Evolutionary conservation across 1,140 invertebrate species (phyloP).

Genomic region (Drosophila suzukii): DNA sequence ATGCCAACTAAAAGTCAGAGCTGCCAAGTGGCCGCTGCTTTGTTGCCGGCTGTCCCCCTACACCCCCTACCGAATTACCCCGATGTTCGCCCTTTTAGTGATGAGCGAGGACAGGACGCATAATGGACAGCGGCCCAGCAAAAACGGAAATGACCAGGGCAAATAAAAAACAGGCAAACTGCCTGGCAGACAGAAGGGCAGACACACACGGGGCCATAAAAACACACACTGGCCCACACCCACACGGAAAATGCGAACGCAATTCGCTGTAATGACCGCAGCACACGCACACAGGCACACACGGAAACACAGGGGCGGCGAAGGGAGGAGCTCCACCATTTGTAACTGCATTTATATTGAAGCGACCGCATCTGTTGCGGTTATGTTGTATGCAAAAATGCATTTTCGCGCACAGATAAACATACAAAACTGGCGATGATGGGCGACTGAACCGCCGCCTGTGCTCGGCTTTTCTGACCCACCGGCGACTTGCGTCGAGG

Average conservation of each 20-base stretch:
- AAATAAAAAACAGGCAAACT: slow-evolving; percentile 62
- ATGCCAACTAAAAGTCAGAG: slow-evolving; percentile 5
- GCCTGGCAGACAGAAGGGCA: slow-evolving; percentile 14
- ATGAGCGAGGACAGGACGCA: slow-evolving; percentile 70
- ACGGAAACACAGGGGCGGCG: not conserved
- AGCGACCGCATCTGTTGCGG: slow-evolving; percentile 82
- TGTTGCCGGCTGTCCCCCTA: slow-evolving; percentile 24
- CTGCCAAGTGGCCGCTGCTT: slow-evolving; percentile 27
- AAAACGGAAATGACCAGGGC: slow-evolving; percentile 79
- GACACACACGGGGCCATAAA: slow-evolving; percentile 58
- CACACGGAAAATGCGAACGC: slow-evolving; percentile 60
- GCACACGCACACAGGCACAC: slow-evolving; percentile 45
- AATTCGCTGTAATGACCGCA: slow-evolving; percentile 78
- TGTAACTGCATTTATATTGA: slow-evolving; percentile 83
- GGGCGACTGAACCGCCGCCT: slow-evolving; percentile 16
- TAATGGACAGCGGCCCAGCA: slow-evolving; percentile 61
- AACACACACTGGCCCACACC: slow-evolving; percentile 34
- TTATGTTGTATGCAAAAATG: slow-evolving; percentile 82
- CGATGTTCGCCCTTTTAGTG: slow-evolving; percentile 14
- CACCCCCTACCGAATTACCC: slow-evolving; percentile 24
- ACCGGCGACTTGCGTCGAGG: slow-evolving; percentile 49
- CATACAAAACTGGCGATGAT: slow-evolving; percentile 59
- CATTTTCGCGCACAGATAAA: slow-evolving; percentile 82
- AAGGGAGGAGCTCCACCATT: slow-evolving; percentile 48
- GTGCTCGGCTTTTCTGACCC: slow-evolving; percentile 1